These are phyloP conservation scores for Montipora efflorescens DNA, from an alignment of 64 coral and sea anemone genomes.

Conservation along the genomic window DNA sequence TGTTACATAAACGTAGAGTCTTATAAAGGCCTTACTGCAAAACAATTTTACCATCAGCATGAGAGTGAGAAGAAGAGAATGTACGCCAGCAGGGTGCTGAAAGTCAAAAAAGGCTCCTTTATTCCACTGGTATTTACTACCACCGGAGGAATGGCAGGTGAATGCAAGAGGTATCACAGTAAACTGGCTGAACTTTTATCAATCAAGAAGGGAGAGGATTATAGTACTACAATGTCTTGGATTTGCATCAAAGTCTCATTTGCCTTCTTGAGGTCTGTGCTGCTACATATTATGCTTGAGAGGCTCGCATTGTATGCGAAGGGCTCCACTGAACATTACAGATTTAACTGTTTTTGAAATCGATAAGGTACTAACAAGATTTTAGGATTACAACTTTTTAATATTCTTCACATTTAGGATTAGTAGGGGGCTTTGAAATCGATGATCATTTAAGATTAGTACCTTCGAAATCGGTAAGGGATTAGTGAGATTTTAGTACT, in stretches of 20 bases:
- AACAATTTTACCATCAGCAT: too few species aligned
- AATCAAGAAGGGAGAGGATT: constrained; percentile 33
- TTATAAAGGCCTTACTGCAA: too few species aligned
- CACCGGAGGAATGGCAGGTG: neutral
- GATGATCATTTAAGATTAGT: neutral
- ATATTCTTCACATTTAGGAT: neutral
- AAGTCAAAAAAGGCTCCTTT: constrained; percentile 37
- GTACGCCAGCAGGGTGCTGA: neutral
- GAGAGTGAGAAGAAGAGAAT: neutral
- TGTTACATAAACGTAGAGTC: too few species aligned
- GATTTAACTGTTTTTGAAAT: neutral
- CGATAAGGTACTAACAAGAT: neutral
- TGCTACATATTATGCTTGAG: neutral
- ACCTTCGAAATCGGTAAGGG: too few species aligned
- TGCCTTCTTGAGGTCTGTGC: neutral
- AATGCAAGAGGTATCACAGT: constrained; percentile 6
- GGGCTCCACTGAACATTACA: constrained; percentile 3
- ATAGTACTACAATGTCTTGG: neutral
- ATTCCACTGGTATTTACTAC: constrained; percentile 16
- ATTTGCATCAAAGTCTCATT: constrained; percentile 2
- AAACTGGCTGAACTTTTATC: constrained; percentile 19
- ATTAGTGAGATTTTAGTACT: too few species aligned
- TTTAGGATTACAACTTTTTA: neutral
- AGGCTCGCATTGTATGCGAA: constrained; percentile 2
- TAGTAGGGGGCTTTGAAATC: neutral